These are phyloP conservation scores for Equus quagga DNA, from an alignment of 2,113 vertebrate species.

Conservation along the genomic window DNA sequence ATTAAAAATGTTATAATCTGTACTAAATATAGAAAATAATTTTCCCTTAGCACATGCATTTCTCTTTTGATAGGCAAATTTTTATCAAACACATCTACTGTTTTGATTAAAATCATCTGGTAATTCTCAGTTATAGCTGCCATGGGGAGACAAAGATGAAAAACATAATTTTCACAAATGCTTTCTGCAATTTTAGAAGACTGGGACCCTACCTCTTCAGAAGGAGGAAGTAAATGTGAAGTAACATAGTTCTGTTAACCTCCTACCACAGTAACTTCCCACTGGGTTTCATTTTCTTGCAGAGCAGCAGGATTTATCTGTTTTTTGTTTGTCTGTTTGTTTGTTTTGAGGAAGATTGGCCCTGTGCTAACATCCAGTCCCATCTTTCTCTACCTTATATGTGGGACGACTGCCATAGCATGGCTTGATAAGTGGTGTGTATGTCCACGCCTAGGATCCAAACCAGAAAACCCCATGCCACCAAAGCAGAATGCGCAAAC, in stretches of 20 bases:
- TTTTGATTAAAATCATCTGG: conserved; percentile 34
- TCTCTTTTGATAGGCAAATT: background rate
- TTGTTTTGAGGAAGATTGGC: no score
- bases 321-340: no score
- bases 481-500: no score
- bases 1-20: background rate
- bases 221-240: background rate
- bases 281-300: background rate
- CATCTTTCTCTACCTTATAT: no score
- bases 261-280: background rate
- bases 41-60: background rate
- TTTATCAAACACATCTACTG: background rate
- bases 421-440: no score
- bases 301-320: background rate
- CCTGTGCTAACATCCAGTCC: no score
- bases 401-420: no score
- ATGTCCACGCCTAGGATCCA: no score
- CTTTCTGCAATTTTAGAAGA: background rate
- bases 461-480: no score
- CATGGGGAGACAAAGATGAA: background rate
- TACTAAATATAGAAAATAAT: background rate
- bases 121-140: background rate
- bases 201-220: background rate
- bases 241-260: background rate
- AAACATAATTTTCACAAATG: background rate